Conservation (phyloP, 2,888 invertebrate species). For the Pycnomerus fuliginosus region DNA sequence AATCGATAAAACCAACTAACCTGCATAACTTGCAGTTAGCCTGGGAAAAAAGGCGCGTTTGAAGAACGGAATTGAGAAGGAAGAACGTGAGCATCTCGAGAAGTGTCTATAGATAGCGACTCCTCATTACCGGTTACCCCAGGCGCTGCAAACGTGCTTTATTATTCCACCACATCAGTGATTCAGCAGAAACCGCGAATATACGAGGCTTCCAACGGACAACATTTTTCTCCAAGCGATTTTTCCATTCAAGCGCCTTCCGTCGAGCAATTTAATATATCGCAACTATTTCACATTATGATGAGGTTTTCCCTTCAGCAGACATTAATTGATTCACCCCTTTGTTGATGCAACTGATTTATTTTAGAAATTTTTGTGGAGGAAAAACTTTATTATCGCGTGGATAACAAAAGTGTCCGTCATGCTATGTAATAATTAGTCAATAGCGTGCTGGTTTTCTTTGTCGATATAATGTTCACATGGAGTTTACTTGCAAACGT, state of each 20-base stretch:
- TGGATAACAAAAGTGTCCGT: too few relatives aligned
- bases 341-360: too few relatives aligned
- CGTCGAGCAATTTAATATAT: conserved; percentile 32
- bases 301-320: conserved; percentile 13
- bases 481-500: conserved; percentile 16
- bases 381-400: too few relatives aligned
- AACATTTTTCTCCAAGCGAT: conserved; percentile 26
- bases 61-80: conserved; percentile 25
- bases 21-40: conserved; percentile 10
- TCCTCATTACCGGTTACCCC: conserved; percentile 41
- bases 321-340: background rate
- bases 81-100: conserved; percentile 33
- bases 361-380: too few relatives aligned
- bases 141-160: conserved; percentile 41
- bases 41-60: conserved; percentile 14
- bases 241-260: conserved; percentile 25
- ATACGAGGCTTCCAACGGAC: conserved; percentile 26
- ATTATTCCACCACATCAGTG: conserved; percentile 45
- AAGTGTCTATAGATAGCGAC: conserved; percentile 43
- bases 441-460: conserved; percentile 21
- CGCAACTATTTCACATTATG: conserved; percentile 31
- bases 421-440: conserved; percentile 30
- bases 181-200: conserved; percentile 44
- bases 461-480: conserved; percentile 24
- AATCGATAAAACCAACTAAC: conserved; percentile 24